A percentile compares a stretch with the other conserved stretches of the same genome.
These are phyloP conservation scores for Fragum fragum DNA, from an alignment of 2,888 invertebrate species.

Conservation along the genomic window DNA sequence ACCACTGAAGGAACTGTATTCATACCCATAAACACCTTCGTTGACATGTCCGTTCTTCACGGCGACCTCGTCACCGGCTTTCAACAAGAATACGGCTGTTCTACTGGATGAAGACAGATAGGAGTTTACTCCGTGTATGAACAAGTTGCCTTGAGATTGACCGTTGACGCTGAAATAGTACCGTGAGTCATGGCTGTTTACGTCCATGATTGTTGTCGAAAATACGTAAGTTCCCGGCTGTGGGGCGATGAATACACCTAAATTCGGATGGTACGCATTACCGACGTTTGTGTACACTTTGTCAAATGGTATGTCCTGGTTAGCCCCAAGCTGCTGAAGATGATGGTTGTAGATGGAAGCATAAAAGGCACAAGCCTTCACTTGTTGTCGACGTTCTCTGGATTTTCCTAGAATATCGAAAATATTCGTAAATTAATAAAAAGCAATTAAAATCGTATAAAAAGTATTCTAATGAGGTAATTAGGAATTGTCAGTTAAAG, in stretches of 20 bases:
- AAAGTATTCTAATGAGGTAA: background rate
- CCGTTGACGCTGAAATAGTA: slow-evolving; percentile 23
- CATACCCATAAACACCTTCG: slow-evolving; percentile 24
- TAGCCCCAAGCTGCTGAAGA: slow-evolving; percentile 20
- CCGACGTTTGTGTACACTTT: slow-evolving; percentile 23
- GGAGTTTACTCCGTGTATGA: slow-evolving; percentile 7
- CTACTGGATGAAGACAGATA: background rate
- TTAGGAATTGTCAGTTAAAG: background rate
- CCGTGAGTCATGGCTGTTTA: slow-evolving; percentile 4
- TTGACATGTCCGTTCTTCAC: slow-evolving; percentile 7
- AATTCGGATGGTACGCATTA: slow-evolving; percentile 13
- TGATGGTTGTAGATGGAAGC: slow-evolving; percentile 17
- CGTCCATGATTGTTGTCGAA: slow-evolving; percentile 18
- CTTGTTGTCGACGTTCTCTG: background rate
- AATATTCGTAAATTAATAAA: background rate
- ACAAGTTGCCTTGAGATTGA: background rate
- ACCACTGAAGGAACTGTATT: slow-evolving; percentile 19
- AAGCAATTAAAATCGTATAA: no score
- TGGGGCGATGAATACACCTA: slow-evolving; percentile 17
- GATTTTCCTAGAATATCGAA: background rate
- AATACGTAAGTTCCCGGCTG: slow-evolving; percentile 19
- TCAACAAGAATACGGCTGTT: background rate
- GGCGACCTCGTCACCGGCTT: background rate
- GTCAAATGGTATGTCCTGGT: slow-evolving; percentile 21
- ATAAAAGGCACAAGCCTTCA: slow-evolving; percentile 2